Evolutionary conservation across 2,797 vertebrate genomes (phyloP).

Genomic region (Hippoglossus hippoglossus): DNA sequence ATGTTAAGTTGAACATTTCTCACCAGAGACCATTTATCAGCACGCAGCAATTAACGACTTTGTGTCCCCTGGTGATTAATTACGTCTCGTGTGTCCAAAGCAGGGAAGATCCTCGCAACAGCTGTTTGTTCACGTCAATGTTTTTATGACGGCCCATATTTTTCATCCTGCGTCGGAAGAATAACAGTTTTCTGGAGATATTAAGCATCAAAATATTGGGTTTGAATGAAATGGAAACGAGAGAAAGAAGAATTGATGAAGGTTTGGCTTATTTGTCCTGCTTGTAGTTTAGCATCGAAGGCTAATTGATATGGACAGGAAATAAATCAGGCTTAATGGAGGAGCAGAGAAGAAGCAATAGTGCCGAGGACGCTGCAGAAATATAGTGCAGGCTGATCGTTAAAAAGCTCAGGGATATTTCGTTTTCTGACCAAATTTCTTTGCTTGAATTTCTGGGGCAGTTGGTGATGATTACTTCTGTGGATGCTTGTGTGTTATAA

Average conservation of each 20-base stretch:
- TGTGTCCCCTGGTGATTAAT: conserved; percentile 79
- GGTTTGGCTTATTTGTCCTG: conserved; percentile 14
- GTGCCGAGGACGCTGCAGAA: conserved; percentile 34
- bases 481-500: conserved; percentile 59
- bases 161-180: conserved; percentile 22
- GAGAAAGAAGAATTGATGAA: conserved; percentile 15
- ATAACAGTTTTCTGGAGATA: conserved; percentile 36
- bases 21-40: conserved; percentile 80
- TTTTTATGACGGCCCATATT: conserved; percentile 51
- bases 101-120: conserved; percentile 66
- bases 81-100: conserved; percentile 73
- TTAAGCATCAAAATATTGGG: conserved; percentile 20
- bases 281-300: conserved; percentile 24
- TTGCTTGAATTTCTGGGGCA: conserved; percentile 56
- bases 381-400: conserved; percentile 50
- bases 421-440: conserved; percentile 65
- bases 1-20: conserved; percentile 74
- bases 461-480: conserved; percentile 64
- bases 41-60: conserved; percentile 80
- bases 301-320: conserved; percentile 19
- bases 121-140: conserved; percentile 73
- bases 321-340: conserved; percentile 15
- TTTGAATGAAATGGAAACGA: conserved; percentile 17
- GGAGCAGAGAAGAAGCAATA: conserved; percentile 34
- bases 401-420: conserved; percentile 68